Conservation (phyloP, 1,140 invertebrate genomes). For the Drosophila ohnishii region DNA sequence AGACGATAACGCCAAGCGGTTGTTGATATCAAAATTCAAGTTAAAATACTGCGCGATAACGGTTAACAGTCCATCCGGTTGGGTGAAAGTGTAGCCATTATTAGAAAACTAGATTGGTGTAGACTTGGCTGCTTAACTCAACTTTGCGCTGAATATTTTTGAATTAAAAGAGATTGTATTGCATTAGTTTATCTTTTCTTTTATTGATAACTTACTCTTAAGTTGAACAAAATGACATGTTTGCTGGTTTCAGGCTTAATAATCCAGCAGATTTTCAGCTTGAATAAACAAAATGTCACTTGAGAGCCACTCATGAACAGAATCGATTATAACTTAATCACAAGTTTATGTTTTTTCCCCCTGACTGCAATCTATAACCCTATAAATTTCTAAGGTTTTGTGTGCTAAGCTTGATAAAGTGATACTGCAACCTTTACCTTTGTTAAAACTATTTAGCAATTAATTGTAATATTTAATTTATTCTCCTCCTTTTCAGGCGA, state of each 20-base stretch:
- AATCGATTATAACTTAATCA: conserved; percentile 8
- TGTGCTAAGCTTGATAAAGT: not conserved
- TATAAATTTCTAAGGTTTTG: not conserved
- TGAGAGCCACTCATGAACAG: too few species aligned
- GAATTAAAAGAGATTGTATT: not conserved
- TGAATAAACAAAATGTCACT: not conserved
- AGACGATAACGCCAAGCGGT: conserved; percentile 4
- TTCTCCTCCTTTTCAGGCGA: conserved; percentile 86
- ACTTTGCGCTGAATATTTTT: not conserved
- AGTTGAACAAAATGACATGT: not conserved
- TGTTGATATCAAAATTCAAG: conserved; percentile 14
- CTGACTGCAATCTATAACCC: not conserved
- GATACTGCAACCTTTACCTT: too few species aligned
- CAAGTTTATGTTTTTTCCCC: not conserved
- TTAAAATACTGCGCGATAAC: conserved; percentile 7
- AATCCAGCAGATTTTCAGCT: not conserved
- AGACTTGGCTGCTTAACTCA: not conserved
- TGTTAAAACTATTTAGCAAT: not conserved
- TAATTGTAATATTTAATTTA: not conserved
- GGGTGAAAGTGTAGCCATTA: conserved; percentile 6
- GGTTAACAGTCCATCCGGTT: conserved; percentile 14
- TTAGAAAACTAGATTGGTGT: conserved; percentile 7
- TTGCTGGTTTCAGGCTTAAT: not conserved
- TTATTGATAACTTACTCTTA: not conserved
- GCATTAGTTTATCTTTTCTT: not conserved